Evolutionary conservation across 2,888 invertebrate species (phyloP).

Genomic region (Orthosia gothica): DNA sequence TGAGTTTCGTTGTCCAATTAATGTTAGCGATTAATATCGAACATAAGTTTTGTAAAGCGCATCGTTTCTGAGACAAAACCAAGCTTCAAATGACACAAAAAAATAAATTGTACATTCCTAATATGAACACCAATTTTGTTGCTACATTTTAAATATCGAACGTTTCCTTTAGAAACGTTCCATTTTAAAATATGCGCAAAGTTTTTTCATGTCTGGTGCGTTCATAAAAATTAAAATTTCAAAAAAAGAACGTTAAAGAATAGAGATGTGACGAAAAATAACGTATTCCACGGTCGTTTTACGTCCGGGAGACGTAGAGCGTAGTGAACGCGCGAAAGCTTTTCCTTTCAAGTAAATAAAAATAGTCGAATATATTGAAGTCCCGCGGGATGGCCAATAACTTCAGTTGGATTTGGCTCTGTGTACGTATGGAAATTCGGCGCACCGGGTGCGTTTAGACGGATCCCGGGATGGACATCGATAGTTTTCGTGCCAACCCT

Average conservation of each 20-base stretch:
- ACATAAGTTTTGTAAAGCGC: constrained; percentile 1
- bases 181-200: constrained; percentile 38
- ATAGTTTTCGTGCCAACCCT: constrained; percentile 75
- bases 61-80: constrained; percentile 14
- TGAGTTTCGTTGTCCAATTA: constrained; percentile 53
- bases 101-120: not conserved
- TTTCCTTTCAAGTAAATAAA: constrained; percentile 85
- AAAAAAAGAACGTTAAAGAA: constrained; percentile 61
- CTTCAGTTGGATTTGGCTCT: constrained; percentile 84
- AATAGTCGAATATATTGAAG: constrained; percentile 88
- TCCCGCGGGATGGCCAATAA: constrained; percentile 89
- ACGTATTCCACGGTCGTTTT: constrained; percentile 83
- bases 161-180: constrained; percentile 7
- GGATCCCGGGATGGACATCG: constrained; percentile 71
- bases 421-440: constrained; percentile 86
- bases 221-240: constrained; percentile 56
- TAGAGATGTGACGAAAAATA: constrained; percentile 77
- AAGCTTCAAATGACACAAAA: not conserved
- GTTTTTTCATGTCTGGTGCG: constrained; percentile 40
- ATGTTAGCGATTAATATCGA: constrained; percentile 38
- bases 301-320: constrained; percentile 75
- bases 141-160: constrained; percentile 29
- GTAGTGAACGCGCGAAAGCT: constrained; percentile 80
- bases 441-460: constrained; percentile 76
- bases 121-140: constrained; percentile 3